These are phyloP conservation scores for Lepus townsendii DNA, from an alignment of 2,797 vertebrate species.

Conservation along the genomic window DNA sequence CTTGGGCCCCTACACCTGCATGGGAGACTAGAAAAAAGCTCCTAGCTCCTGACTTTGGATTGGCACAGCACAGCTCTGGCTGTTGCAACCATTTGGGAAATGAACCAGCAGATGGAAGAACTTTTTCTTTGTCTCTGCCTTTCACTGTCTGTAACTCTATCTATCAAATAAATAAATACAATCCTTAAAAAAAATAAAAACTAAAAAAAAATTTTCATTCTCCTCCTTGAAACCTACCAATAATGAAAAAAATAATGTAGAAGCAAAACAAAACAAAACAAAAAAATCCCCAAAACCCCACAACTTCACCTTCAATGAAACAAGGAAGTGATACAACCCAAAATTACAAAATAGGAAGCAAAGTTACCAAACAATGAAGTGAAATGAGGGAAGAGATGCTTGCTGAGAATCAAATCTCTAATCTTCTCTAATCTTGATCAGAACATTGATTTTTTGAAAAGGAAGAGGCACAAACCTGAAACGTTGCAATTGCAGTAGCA, in stretches of 20 bases:
- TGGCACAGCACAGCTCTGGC: too few species aligned
- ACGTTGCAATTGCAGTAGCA: not conserved
- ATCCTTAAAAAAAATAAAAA: too few species aligned
- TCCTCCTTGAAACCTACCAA: not conserved
- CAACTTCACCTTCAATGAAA: constrained; percentile 32
- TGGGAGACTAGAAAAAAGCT: too few species aligned
- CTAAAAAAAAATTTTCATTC: not conserved
- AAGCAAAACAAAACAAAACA: not conserved
- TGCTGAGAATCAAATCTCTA: not conserved
- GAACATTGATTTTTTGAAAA: not conserved
- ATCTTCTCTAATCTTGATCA: not conserved
- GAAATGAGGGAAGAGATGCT: constrained; percentile 1
- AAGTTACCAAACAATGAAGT: not conserved
- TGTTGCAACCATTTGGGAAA: too few species aligned
- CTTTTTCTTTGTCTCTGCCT: too few species aligned
- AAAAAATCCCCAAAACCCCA: too few species aligned
- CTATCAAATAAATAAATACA: too few species aligned
- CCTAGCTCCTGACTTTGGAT: too few species aligned
- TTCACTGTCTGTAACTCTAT: too few species aligned
- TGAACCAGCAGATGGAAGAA: too few species aligned
- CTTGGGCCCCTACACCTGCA: too few species aligned
- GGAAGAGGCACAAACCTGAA: not conserved
- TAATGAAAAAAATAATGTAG: not conserved
- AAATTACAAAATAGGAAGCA: constrained; percentile 59
- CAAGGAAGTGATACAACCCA: constrained; percentile 30